Base-by-base conservation (phyloP, 2,797 vertebrate species). In the Galago senegalensis region DNA sequence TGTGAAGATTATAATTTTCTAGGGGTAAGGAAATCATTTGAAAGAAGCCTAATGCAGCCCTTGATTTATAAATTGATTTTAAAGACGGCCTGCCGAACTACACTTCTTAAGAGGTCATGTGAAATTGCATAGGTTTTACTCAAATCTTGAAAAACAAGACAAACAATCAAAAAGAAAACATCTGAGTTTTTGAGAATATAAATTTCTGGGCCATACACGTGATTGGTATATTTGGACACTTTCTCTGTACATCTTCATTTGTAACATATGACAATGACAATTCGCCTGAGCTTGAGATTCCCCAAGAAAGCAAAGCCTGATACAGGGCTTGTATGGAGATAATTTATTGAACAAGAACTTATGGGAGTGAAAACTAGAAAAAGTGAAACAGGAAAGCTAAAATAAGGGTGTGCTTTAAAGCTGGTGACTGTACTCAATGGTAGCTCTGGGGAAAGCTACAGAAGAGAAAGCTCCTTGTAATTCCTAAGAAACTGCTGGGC, bases 31-130 rank as follows among this genome's bases (percentile, higher is more conserved):
- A 81, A 69, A 76, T 84, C 58, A 92, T 46, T 3, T 90, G 40
- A 84, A n/a, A 91, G n/a, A 87, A 94, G 82, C 49, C 37, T 29
- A 27, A 11, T 34, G 8, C 8, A 56, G 16, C 11, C 40, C 85
- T 73, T 81, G 53, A 93, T 76, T 90, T 91, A 77, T 49, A 70
- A 87, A 91, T 3, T 60, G n/a, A 94, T 77, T 93, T 93, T 93
- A 40, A 84, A 93, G 67, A 87, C 65, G 53, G 31, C 2, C 5
- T 61, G 8, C 23, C 56, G 81, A 94, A n/a, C 70, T 89, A 58
- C 46, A 76, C 8, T 65, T 10, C 34, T 49, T 85, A 92, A 53
- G 58, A 92, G 23, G 67, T 69, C 77, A 90, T 13, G 27, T 20
- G 84, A 13, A 77, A 27, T 61, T 86, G 11, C 27, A 46, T 7